phyloP scores from a whole-genome alignment of 2,888 invertebrate species.

The Melanophora roralis region DNA sequence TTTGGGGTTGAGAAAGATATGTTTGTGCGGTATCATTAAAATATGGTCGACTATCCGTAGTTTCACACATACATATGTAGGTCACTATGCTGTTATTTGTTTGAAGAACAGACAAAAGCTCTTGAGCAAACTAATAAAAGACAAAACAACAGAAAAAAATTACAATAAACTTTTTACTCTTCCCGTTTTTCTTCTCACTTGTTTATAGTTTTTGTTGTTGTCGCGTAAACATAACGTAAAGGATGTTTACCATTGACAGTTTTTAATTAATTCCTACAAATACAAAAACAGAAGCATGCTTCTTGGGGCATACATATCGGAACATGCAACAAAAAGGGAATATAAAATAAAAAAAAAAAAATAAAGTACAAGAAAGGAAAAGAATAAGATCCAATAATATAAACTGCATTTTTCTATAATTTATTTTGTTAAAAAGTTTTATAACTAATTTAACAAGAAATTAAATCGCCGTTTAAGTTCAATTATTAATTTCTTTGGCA shows the following conservation, averaged over 20 bases:
- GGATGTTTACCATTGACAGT: constrained; percentile 57
- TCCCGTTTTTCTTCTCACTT: background rate
- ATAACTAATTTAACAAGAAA: too few species aligned
- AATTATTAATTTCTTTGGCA: background rate
- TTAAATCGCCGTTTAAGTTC: background rate
- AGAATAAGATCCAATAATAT: constrained; percentile 34
- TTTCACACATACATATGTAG: background rate
- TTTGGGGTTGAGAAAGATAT: too few species aligned
- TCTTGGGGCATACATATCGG: constrained; percentile 33
- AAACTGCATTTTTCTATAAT: background rate
- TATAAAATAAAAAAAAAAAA: constrained; percentile 9
- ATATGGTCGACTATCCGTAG: too few species aligned
- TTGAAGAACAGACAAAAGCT: too few species aligned
- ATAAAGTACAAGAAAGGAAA: constrained; percentile 12
- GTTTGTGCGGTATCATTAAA: too few species aligned
- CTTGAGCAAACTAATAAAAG: background rate
- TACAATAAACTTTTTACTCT: constrained; percentile 11
- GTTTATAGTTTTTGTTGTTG: constrained; percentile 28
- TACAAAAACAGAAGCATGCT: constrained; percentile 57
- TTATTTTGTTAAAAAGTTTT: background rate
- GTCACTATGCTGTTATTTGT: too few species aligned
- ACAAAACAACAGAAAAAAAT: constrained; percentile 29
- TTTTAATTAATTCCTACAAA: constrained; percentile 59
- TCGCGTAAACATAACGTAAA: constrained; percentile 45
- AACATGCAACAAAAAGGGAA: constrained; percentile 57